Conservation (phyloP, 1,140 invertebrate species). For the Hermetia illucens region DNA sequence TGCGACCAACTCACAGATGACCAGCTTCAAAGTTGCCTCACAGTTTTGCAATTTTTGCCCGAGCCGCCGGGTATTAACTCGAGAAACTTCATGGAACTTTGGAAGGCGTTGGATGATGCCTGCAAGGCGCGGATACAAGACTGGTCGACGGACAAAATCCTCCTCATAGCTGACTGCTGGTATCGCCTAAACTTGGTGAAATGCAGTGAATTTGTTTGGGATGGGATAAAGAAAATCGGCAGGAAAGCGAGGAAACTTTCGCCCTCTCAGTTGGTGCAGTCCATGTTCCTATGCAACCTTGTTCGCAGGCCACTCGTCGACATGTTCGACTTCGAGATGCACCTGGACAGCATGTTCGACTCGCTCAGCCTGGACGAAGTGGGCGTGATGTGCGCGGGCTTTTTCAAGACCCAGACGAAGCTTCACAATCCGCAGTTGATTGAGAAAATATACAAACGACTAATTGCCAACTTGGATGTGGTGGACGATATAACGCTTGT, state of each 20-base stretch:
- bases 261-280: slow-evolving; percentile 36
- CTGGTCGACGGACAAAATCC: slow-evolving; percentile 28
- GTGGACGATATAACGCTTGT: slow-evolving; percentile 35
- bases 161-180: slow-evolving; percentile 36
- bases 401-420: slow-evolving; percentile 42
- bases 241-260: slow-evolving; percentile 31
- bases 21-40: slow-evolving; percentile 27
- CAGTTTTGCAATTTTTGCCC: slow-evolving; percentile 25
- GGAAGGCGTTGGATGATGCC: slow-evolving; percentile 37
- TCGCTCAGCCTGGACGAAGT: slow-evolving; percentile 38
- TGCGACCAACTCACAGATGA: slow-evolving; percentile 30
- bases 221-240: slow-evolving; percentile 31
- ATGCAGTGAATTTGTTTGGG: slow-evolving; percentile 30
- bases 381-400: slow-evolving; percentile 40
- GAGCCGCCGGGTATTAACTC: slow-evolving; percentile 15
- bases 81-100: slow-evolving; percentile 35
- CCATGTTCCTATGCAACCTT: slow-evolving; percentile 38
- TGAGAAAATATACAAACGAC: slow-evolving; percentile 27
- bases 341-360: slow-evolving; percentile 28
- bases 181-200: slow-evolving; percentile 29
- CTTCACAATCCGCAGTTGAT: slow-evolving; percentile 33
- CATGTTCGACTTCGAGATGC: slow-evolving; percentile 40
- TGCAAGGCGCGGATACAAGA: slow-evolving; percentile 28
- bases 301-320: slow-evolving; percentile 27
- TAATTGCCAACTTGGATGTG: slow-evolving; percentile 21